Evolutionary conservation across 2,113 vertebrate species (phyloP).

Genomic region (Panthera leo): DNA sequence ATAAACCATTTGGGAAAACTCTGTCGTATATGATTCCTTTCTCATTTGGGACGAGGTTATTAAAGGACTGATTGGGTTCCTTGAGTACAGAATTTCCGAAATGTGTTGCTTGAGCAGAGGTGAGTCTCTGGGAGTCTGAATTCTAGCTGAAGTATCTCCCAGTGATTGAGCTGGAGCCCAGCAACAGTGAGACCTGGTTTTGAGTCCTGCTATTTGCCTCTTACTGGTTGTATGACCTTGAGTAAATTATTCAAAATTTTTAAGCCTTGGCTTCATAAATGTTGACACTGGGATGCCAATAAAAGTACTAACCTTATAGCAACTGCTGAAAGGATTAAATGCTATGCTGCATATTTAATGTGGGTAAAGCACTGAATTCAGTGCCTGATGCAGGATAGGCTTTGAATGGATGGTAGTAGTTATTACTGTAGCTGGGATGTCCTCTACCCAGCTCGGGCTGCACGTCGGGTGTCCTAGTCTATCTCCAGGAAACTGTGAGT

Average conservation of each 20-base stretch:
- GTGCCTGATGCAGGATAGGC: not conserved
- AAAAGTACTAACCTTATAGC: not conserved
- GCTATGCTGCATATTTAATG: not conserved
- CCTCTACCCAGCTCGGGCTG: not conserved
- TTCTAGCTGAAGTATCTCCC: not conserved
- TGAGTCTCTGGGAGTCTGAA: not conserved
- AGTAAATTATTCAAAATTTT: slow-evolving; percentile 19
- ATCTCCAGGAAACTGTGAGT: not conserved
- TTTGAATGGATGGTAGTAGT: not conserved
- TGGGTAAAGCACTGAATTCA: not conserved
- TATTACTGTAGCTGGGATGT: not conserved
- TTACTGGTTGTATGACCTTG: not conserved
- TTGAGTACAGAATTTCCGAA: slow-evolving; percentile 18
- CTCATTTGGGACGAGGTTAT: slow-evolving; percentile 24
- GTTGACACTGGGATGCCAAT: not conserved
- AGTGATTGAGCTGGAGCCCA: not conserved
- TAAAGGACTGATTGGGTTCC: slow-evolving; percentile 23
- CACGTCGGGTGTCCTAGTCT: not conserved
- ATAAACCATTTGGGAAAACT: slow-evolving; percentile 35
- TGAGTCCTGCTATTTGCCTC: not conserved
- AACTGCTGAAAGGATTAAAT: not conserved
- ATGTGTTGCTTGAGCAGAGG: not conserved
- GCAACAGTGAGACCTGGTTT: not conserved
- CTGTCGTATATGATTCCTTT: not conserved
- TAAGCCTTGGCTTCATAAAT: not conserved